Conservation (phyloP, 1,140 invertebrate species). For the Papilio glaucus region DNA sequence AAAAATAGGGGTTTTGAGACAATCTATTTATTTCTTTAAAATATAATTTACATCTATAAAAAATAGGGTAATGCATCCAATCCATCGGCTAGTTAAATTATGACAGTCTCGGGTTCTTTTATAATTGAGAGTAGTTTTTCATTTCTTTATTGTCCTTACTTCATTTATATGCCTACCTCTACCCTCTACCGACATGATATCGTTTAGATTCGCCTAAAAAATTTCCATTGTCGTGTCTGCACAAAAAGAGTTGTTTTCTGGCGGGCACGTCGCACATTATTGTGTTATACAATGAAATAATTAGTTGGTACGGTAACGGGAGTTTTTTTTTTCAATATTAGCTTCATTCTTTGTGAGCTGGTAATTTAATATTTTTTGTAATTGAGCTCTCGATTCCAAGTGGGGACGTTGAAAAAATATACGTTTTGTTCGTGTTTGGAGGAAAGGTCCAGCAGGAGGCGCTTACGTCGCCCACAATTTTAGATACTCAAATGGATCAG, state of each 20-base stretch:
- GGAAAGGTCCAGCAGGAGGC: constrained; percentile 54
- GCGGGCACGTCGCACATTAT: constrained; percentile 73
- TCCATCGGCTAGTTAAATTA: background rate
- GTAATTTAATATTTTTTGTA: constrained; percentile 83
- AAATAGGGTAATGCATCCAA: background rate
- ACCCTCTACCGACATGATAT: constrained; percentile 65
- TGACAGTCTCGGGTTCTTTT: background rate
- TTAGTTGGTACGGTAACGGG: constrained; percentile 77
- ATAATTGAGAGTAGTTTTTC: constrained; percentile 27
- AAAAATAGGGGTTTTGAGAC: background rate
- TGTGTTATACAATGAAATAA: constrained; percentile 78
- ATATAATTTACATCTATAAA: background rate
- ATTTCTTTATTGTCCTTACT: constrained; percentile 30
- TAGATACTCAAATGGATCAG: background rate
- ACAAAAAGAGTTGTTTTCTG: constrained; percentile 78
- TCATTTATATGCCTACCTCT: constrained; percentile 45
- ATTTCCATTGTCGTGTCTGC: constrained; percentile 60
- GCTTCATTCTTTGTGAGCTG: constrained; percentile 66
- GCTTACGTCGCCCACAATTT: constrained; percentile 47
- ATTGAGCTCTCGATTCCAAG: constrained; percentile 62
- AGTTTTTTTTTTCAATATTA: constrained; percentile 65
- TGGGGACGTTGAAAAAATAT: constrained; percentile 61
- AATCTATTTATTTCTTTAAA: background rate
- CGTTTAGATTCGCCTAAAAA: constrained; percentile 63
- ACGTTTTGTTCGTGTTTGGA: constrained; percentile 53